Conservation (phyloP, 2,888 invertebrate species). For the Phaonia tiefii region DNA sequence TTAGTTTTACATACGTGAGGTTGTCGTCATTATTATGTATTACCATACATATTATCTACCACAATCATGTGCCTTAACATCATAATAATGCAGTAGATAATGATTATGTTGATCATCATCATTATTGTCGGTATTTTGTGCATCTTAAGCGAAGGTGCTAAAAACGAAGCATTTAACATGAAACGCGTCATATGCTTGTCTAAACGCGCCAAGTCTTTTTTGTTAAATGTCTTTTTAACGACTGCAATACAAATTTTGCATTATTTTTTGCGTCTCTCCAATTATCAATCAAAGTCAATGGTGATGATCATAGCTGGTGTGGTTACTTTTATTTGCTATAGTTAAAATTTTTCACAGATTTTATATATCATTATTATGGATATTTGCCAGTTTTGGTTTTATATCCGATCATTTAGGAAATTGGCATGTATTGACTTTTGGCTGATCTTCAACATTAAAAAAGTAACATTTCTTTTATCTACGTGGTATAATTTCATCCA, state of each 20-base stretch:
- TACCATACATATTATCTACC: not conserved
- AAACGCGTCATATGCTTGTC: constrained; percentile 8
- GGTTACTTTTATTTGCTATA: too few species aligned
- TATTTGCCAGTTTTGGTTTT: constrained; percentile 8
- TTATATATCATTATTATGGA: constrained; percentile 22
- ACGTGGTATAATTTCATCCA: constrained; percentile 2
- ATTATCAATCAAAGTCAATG: too few species aligned
- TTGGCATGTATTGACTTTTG: constrained; percentile 62
- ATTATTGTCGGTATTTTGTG: not conserved
- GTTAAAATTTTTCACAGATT: not conserved
- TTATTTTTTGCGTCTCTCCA: too few species aligned
- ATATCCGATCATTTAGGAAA: constrained; percentile 44
- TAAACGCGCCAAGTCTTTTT: not conserved
- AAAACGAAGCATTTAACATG: constrained; percentile 4
- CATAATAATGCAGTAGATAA: not conserved
- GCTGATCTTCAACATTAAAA: constrained; percentile 56
- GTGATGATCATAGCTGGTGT: not conserved
- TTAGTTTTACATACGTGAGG: constrained; percentile 13
- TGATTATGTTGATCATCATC: not conserved
- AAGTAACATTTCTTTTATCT: not conserved
- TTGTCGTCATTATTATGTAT: constrained; percentile 29
- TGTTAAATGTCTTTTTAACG: not conserved
- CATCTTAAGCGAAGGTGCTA: constrained; percentile 4
- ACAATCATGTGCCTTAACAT: not conserved
- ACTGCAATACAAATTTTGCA: too few species aligned